A percentile compares a stretch with the other conserved stretches of the same genome.
Evolutionary conservation across 2,888 invertebrate genomes (phyloP).

Genomic region (Heliconius aoede): DNA sequence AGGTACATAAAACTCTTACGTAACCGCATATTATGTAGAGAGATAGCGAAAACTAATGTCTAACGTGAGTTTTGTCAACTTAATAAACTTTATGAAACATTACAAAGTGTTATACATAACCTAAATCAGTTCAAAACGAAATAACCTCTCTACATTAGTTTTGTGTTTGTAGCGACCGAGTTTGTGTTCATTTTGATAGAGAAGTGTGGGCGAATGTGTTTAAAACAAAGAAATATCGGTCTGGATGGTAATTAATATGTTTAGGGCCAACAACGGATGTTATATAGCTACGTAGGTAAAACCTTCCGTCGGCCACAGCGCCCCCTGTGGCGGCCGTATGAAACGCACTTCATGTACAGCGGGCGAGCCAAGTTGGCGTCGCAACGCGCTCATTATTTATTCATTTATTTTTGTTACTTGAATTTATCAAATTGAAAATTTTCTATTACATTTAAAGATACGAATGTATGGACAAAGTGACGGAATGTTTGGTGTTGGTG

Average conservation of each 20-base stretch:
- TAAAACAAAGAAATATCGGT: conserved; percentile 74
- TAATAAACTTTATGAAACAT: conserved; percentile 55
- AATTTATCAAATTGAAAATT: too few species aligned
- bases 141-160: conserved; percentile 68
- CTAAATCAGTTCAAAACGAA: conserved; percentile 48
- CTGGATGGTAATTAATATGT: conserved; percentile 76
- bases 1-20: conserved; percentile 67
- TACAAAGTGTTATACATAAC: conserved; percentile 48
- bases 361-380: conserved; percentile 63
- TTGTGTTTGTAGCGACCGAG: conserved; percentile 58
- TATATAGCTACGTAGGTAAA: conserved; percentile 83
- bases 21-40: conserved; percentile 65
- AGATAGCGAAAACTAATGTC: conserved; percentile 62
- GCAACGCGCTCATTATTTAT: conserved; percentile 52
- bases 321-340: conserved; percentile 72
- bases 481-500: not conserved
- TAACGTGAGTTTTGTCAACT: conserved; percentile 60
- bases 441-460: too few species aligned
- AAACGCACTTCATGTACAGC: conserved; percentile 79
- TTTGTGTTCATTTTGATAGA: conserved; percentile 63
- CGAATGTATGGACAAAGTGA: not conserved
- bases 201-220: conserved; percentile 74
- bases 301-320: conserved; percentile 82
- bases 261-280: conserved; percentile 81
- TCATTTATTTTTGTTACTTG: conserved; percentile 42